These are phyloP conservation scores for Trisateles emortualis DNA, from an alignment of 2,888 invertebrate species.

Conservation along the genomic window DNA sequence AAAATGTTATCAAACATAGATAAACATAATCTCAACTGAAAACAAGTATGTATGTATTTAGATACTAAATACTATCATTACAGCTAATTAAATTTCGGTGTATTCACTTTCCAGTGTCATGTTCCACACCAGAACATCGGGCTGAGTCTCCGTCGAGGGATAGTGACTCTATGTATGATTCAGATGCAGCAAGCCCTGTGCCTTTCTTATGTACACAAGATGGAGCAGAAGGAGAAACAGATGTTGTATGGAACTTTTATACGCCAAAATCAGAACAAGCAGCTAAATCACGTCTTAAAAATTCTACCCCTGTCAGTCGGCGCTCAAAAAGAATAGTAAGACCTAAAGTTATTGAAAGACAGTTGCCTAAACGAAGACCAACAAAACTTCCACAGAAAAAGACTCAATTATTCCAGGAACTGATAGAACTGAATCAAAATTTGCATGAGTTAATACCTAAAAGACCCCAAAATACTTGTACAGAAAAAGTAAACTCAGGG, in stretches of 20 bases:
- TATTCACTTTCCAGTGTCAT: constrained; percentile 70
- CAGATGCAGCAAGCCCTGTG: constrained; percentile 79
- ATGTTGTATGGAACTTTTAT: constrained; percentile 84
- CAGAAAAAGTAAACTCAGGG: constrained; percentile 62
- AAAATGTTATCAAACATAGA: not conserved
- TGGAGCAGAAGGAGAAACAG: constrained; percentile 80
- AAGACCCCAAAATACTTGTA: constrained; percentile 48
- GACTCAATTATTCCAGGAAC: constrained; percentile 75
- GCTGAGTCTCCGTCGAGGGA: constrained; percentile 77
- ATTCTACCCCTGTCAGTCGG: constrained; percentile 75
- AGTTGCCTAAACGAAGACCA: constrained; percentile 66
- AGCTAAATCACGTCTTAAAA: constrained; percentile 60
- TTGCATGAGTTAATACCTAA: constrained; percentile 71
- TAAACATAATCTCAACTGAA: no score
- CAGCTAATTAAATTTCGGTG: no score
- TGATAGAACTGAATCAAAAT: constrained; percentile 79
- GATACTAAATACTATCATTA: no score
- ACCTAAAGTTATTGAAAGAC: constrained; percentile 67
- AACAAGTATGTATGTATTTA: no score
- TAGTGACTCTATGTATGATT: constrained; percentile 77
- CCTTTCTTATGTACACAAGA: constrained; percentile 84
- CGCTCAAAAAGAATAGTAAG: constrained; percentile 64
- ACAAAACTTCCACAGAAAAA: constrained; percentile 67
- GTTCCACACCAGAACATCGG: constrained; percentile 77
- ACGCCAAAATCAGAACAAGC: constrained; percentile 76